Base-by-base conservation (phyloP, 1,140 invertebrate genomes). In the Pseudomyrmex gracilis region DNA sequence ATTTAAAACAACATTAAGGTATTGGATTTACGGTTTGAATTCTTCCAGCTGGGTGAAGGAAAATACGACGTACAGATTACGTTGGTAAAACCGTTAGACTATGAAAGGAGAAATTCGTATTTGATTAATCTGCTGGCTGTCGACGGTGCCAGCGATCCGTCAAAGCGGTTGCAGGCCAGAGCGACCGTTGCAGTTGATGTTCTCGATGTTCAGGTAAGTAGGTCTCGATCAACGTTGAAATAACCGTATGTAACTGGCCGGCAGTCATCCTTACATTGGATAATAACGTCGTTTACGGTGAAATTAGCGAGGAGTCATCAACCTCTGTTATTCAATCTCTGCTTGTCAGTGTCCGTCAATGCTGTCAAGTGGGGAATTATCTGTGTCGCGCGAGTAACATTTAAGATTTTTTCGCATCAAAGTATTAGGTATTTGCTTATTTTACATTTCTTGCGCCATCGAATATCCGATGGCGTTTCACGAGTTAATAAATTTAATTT, bases 171-270 rank as follows among this genome's bases (percentile, higher is more conserved):
- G 13, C 95, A 95, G 43, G 95, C 97, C 0, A 93, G 95, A 34
- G 97, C 97, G 0, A 97, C 96, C n/a, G 95, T 98, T 8, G 95
- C 96, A 0, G 96, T 97, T 0, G 96, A 96, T 17, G 95, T 98
- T 13, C 93, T 96, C 34, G 97, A 98, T 90, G 95, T 97, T 1
- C 97, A 97, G 91, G 93, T 94, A 92, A 91, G 80, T 88, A 73
- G 86, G 83, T 82, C 87, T 73, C 67, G 73, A 74, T 60, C 70
- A n/a, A 85, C 61, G 34, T 57, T 45, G 58, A 63, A 53, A 55
- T 87, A 87, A 87, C 86, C 53, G 15, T 57, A 80, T 24, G 58
- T 70, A 58, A 47, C 17, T 17, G 43, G 2, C 34, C 20, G 67
- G 22, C 58, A 64, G 22, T 67, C 34, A 34, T 34, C 43, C 43